phyloP scores from a whole-genome alignment of 2,797 vertebrate species.

The Xenopus petersii region DNA sequence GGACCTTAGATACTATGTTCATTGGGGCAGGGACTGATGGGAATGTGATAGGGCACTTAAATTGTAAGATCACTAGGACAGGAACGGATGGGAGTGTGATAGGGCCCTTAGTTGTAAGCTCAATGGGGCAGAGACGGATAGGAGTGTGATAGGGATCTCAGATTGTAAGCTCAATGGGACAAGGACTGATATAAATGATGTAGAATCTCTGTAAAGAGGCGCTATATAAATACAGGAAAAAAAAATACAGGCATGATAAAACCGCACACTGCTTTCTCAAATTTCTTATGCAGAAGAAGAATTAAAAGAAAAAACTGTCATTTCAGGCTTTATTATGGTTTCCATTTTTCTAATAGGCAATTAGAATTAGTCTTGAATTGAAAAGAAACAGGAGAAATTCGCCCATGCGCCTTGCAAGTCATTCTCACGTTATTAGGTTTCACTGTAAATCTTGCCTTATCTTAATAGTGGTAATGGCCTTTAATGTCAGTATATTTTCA shows the following conservation, averaged over 20 bases:
- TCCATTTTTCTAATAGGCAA: constrained; percentile 29
- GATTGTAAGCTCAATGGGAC: too few species aligned
- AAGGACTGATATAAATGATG: too few species aligned
- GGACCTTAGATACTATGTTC: too few species aligned
- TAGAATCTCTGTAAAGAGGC: too few species aligned
- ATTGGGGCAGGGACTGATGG: too few species aligned
- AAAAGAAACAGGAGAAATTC: constrained; percentile 31
- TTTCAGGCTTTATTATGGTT: constrained; percentile 15
- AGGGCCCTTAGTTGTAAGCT: too few species aligned
- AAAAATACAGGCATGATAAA: background rate
- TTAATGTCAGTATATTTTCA: constrained; percentile 33
- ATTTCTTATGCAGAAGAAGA: background rate
- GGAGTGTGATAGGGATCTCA: too few species aligned
- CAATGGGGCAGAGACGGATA: too few species aligned
- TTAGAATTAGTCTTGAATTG: constrained; percentile 39
- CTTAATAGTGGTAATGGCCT: constrained; percentile 40
- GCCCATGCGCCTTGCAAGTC: background rate
- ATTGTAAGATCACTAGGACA: too few species aligned
- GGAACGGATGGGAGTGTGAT: too few species aligned
- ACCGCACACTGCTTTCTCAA: background rate
- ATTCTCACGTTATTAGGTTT: constrained; percentile 23
- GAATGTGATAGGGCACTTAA: too few species aligned
- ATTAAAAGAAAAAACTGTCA: background rate
- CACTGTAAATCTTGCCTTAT: constrained; percentile 27
- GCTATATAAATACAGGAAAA: too few species aligned